These are phyloP conservation scores for Pangasius sanitwongsei DNA, from an alignment of 2,797 vertebrate genomes.

Conservation along the genomic window DNA sequence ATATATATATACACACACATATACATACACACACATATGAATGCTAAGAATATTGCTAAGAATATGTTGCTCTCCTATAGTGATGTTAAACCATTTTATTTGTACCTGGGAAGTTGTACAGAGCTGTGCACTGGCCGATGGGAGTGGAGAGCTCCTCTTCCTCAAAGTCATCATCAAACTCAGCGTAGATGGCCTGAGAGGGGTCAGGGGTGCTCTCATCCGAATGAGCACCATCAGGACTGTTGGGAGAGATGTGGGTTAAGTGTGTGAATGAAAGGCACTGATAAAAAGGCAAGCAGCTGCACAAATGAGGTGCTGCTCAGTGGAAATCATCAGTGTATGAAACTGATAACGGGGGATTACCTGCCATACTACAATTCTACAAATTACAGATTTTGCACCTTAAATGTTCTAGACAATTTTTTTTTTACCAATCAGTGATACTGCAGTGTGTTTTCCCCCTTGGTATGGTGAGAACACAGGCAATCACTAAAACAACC, in stretches of 20 bases:
- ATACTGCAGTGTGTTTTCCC: neutral
- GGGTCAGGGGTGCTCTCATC: constrained; percentile 80
- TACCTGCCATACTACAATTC: neutral
- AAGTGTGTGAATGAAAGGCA: neutral
- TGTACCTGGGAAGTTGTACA: constrained; percentile 88
- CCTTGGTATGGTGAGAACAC: neutral
- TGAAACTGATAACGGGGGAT: neutral
- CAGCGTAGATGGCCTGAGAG: constrained; percentile 84
- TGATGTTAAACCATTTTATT: neutral
- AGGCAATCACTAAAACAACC: neutral
- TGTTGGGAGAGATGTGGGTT: constrained; percentile 49
- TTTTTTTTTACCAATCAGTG: neutral
- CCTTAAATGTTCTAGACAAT: neutral
- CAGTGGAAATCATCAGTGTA: neutral
- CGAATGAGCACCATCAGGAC: constrained; percentile 78
- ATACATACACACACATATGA: neutral
- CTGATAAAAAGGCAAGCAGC: too few relatives aligned
- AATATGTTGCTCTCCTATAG: neutral
- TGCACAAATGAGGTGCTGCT: neutral
- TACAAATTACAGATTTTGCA: neutral
- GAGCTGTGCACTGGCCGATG: constrained; percentile 85
- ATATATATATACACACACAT: too few relatives aligned
- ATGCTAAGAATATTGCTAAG: neutral
- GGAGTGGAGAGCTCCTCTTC: constrained; percentile 81
- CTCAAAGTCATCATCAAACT: constrained; percentile 91